Base-by-base conservation (phyloP, 1,140 invertebrate genomes). In the Metaphire vulgaris region DNA sequence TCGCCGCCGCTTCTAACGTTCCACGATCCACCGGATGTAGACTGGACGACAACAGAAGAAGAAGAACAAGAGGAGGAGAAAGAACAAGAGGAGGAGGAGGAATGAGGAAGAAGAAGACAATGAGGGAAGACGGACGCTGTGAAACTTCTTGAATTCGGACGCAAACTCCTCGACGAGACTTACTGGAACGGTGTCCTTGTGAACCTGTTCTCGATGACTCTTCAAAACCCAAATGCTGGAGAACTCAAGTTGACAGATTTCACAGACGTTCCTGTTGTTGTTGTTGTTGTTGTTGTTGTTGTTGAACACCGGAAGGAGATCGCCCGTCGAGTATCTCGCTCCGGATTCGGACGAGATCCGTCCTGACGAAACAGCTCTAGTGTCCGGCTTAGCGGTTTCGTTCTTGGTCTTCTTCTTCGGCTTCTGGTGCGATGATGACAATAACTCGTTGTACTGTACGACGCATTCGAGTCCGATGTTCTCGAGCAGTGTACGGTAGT, bases 391-490 rank as follows among this genome's bases (percentile, higher is more conserved):
- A n/a, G n/a, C n/a, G n/a, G n/a, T n/a, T 65, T n/a, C 56, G 1
- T 2, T 33, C 75, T 56, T 56, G 41, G 6, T 6, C 41, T 21
- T 56, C 90, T 90, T 66, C 87, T 84, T 74, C 90, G 88, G 56
- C 89, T 83, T 83, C 81, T 90, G 89, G 83, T 93, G 92, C 82
- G 93, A 92, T 82, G 93, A 93, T n/a, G n/a, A n/a, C n/a, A n/a
- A n/a, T n/a, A n/a, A n/a, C 84, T 96, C 94, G 87, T 96, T 96
- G 84, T 95, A 96, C 85, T 97, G 95, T 93, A 96, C 96, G 1
- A 97, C 94, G 78, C 97, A 89, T 84, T 97, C 95, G 86, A 96
- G 95, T 1, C 95, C 95, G 86, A 94, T 96, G 80, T 92, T 95
- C 85, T 96, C 94, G 32, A 97, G 85, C 28, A 97, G 87, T 87